Conservation (phyloP, 2,797 vertebrate genomes). For the Pseudochirops cupreus region DNA sequence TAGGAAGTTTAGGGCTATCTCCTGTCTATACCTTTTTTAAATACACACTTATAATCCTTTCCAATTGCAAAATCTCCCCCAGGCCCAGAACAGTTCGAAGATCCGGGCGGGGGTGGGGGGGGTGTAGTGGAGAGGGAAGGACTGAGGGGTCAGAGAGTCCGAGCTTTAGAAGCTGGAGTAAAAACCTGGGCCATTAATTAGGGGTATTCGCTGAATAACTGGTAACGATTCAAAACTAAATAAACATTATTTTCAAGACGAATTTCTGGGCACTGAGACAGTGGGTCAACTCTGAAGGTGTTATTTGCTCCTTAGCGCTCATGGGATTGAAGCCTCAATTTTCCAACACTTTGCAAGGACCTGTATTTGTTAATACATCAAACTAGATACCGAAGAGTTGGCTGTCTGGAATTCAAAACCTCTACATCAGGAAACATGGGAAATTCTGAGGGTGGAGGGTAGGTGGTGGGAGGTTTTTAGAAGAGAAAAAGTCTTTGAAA, state of each 20-base stretch:
- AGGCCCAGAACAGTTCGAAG: not conserved
- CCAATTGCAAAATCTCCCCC: not conserved
- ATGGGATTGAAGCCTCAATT: not conserved
- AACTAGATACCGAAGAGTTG: not conserved
- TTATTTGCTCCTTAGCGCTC: not conserved
- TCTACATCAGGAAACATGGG: not conserved
- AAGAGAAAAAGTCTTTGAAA: not conserved
- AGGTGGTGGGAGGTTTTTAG: not conserved
- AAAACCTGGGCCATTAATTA: not conserved
- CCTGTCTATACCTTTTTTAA: not conserved
- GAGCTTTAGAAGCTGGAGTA: not conserved
- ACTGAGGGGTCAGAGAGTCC: not conserved
- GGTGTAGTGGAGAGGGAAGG: not conserved
- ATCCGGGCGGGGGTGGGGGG: not conserved
- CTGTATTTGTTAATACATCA: not conserved
- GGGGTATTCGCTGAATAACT: not conserved
- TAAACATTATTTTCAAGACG: not conserved
- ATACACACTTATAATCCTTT: not conserved
- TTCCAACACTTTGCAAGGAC: not conserved
- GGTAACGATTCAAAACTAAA: not conserved
- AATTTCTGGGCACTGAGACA: not conserved
- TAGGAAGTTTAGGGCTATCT: not conserved
- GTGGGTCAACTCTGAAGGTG: not conserved
- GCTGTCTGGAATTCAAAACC: not conserved
- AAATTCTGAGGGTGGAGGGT: not conserved